Conservation (phyloP, 2,797 vertebrate genomes). For the Hydrophis major region DNA sequence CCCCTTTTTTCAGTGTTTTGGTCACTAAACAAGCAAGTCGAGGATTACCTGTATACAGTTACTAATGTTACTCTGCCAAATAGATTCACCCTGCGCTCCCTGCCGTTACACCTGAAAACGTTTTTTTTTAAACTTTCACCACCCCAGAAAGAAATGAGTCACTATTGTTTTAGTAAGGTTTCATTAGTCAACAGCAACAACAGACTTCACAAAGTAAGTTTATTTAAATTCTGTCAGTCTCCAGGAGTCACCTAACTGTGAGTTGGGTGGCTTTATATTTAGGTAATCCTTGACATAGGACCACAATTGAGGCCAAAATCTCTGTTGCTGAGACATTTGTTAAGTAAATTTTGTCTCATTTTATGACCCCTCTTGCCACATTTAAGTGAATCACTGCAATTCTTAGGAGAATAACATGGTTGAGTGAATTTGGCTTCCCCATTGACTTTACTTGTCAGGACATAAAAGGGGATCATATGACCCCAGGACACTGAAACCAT, state of each 20-base stretch:
- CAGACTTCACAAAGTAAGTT: not conserved
- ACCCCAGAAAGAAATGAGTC: not conserved
- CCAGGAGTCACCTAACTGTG: not conserved
- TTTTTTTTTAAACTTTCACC: not conserved
- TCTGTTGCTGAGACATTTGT: not conserved
- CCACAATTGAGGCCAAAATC: not conserved
- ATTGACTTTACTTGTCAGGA: not conserved
- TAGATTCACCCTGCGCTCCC: not conserved
- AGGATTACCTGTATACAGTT: not conserved
- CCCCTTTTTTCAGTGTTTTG: not conserved
- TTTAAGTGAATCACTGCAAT: not conserved
- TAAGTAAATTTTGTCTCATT: not conserved
- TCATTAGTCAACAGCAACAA: constrained; percentile 7
- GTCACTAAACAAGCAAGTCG: not conserved
- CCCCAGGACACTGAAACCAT: not conserved
- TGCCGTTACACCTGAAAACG: not conserved
- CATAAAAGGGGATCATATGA: not conserved
- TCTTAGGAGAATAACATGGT: not conserved
- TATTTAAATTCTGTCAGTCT: not conserved
- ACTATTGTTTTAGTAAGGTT: not conserved
- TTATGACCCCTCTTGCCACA: not conserved
- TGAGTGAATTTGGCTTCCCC: not conserved
- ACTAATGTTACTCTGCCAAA: not conserved
- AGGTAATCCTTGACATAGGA: not conserved
- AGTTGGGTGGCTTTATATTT: not conserved